Conservation (phyloP, 1,140 invertebrate genomes). For the Meloidogyne floridensis region DNA sequence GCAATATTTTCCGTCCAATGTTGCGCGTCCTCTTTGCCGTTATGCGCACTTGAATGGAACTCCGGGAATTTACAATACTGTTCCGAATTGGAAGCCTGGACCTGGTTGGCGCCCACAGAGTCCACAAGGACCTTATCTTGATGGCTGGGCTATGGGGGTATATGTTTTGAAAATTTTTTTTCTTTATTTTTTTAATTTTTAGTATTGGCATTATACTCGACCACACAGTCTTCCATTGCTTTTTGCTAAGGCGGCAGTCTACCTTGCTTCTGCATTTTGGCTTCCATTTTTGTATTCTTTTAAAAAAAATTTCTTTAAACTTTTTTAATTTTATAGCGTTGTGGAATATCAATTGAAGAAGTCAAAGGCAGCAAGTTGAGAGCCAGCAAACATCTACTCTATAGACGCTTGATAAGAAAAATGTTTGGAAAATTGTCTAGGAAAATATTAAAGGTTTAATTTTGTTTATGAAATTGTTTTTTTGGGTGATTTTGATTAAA, state of each 20-base stretch:
- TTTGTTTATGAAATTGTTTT: no score
- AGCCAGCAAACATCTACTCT: no score
- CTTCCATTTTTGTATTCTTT: constrained; percentile 48
- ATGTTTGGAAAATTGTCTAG: no score
- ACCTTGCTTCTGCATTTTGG: constrained; percentile 53
- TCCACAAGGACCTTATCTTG: constrained; percentile 44
- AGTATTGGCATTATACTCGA: neutral
- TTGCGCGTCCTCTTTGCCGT: constrained; percentile 40
- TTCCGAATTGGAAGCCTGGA: constrained; percentile 32
- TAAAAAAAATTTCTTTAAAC: neutral
- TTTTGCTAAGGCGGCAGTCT: constrained; percentile 42
- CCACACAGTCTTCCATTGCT: constrained; percentile 44
- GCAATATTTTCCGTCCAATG: constrained; percentile 33
- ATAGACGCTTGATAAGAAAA: no score
- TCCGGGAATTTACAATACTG: constrained; percentile 32
- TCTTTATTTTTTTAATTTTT: neutral
- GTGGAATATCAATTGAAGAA: constrained; percentile 55
- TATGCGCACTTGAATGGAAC: constrained; percentile 34
- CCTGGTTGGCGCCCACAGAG: constrained; percentile 43
- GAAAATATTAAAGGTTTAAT: no score
- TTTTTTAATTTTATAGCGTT: constrained; percentile 32
- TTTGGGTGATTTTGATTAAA: no score
- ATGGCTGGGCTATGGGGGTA: constrained; percentile 53
- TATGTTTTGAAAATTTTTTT: constrained; percentile 28
- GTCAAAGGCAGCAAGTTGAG: neutral